Evolutionary conservation across 2,888 invertebrate genomes (phyloP), one percentile per base, ranked within the genome.

Genomic region (Cotesia congregata): DNA sequence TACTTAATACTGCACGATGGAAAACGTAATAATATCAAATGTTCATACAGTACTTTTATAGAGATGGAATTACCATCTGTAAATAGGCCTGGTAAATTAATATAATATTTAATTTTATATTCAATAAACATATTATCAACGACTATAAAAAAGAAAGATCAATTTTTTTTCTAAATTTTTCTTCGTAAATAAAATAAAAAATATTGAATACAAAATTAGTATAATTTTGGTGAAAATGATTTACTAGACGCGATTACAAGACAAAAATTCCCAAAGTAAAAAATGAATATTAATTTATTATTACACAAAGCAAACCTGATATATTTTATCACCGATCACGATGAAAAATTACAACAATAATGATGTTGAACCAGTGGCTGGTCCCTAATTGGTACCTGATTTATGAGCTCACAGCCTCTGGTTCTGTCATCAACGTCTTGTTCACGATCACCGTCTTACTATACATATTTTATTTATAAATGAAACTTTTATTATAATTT

Each of bases 331-430:
- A 50, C 7, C 50, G 50, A 50, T 50, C 50, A 40, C 6, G 72
- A 72, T 72, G 72, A 72, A 65, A 65, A 72, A 72, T 72, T 72
- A 30, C 41, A 72, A 72, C 40, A 72, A 72, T 72, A 72, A 72
- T 72, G 65, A 65, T 20, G 20, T 40, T 17, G 2, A 65, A 30
- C 64, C 64, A 39, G 50, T 70, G 70, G 70, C 70, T 7, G 30
- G 17, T 30, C 12, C 62, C 64, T 72, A 72, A 72, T 72, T 72
- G 72, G 72, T 17, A 15, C 12, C 15, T 64, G 72, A 72, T 64
- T 72, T 72, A 72, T 20, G 64, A 64, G 15, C 65, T 60, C 17
- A 30, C 30, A 65, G 17, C 65, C 65, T 38, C 20, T 65, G 65
- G 65, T 38, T 62, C 62, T 65, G 65, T 65, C 65, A 38, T 65